Base-by-base conservation (phyloP, 2,797 vertebrate species). In the Thripadectes ignobilis region DNA sequence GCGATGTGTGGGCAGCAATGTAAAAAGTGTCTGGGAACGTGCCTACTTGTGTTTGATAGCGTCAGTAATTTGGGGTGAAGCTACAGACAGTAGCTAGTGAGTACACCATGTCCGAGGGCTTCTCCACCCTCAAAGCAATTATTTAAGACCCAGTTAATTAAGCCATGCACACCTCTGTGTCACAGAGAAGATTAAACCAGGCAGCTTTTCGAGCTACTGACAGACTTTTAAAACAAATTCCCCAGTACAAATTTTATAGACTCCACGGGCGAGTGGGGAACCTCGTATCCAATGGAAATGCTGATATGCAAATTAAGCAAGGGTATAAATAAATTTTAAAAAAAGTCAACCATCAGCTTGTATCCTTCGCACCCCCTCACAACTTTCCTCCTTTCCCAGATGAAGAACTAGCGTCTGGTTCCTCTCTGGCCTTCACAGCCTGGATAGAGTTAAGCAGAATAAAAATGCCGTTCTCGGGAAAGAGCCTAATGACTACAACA, bases 401-500 rank as follows among this genome's bases (percentile, higher is more conserved):
- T 7, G 10, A 76, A 32, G 14, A 55, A 7, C 16, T 8, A 34
- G 3, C 9, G 0, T 41, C 46, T 30, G 6, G 7, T 18, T 59
- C 5, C 52, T 78, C 27, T 0, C 74, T 59, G 80, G 39, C 54
- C 66, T 43, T 79, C 66, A 21, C 29, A 15, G 63, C 16, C 79
- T 59, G 78, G 23, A n/a, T 46, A 38, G 7, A 1, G 55, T 82
- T 79, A 91, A 83, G n/a, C 39, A 65, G 63, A 86, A 74, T 46
- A 67, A 58, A 74, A 87, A 36, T 15, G n/a, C 32, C 52, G 7
- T 55, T 89, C 22, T 22, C 59, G 16, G 87, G 67, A 61, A 63
- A 67, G 27, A 78, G n/a, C 23, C 54, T 93, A 87, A 96, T 90
- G 81, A 85, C 69, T 92, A 72, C 89, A 95, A 63, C 96, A 97